A percentile compares a stretch with the other conserved stretches of the same genome.
Evolutionary conservation across 2,113 vertebrate species (phyloP).

Genomic region (Pristiophorus japonicus): DNA sequence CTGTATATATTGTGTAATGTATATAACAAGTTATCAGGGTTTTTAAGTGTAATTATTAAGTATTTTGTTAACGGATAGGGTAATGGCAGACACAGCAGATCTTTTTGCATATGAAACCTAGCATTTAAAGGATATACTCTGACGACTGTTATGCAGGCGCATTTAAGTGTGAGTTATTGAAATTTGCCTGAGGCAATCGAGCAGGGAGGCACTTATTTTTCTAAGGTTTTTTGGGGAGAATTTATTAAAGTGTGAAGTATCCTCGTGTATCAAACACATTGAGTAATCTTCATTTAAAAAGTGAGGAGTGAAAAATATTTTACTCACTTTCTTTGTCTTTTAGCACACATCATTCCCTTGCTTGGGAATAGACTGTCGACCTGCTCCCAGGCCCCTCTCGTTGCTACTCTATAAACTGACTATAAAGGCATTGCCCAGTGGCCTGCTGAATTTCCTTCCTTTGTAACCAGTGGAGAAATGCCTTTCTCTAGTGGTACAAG

Average conservation of each 20-base stretch:
- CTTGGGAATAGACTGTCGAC: not conserved
- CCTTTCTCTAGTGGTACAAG: not conserved
- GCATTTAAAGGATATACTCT: not conserved
- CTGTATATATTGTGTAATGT: conserved; percentile 49
- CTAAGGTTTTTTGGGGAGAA: not conserved
- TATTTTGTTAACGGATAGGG: conserved; percentile 31
- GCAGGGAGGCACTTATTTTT: not conserved
- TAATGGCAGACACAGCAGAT: not conserved
- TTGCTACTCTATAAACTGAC: not conserved
- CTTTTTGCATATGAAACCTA: conserved; percentile 22
- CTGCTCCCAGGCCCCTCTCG: not conserved
- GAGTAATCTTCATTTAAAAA: not conserved
- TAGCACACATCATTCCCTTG: too few species aligned
- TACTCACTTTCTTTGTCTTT: not conserved
- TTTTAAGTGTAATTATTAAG: conserved; percentile 1
- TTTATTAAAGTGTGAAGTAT: conserved; percentile 17
- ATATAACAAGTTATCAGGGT: conserved; percentile 40
- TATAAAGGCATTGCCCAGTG: not conserved
- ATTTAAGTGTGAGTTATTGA: conserved; percentile 5
- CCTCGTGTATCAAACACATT: not conserved
- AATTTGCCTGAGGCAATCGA: conserved; percentile 23
- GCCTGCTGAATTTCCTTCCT: not conserved
- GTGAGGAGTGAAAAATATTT: not conserved
- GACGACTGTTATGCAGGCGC: not conserved
- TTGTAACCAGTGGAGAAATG: not conserved